Conservation (phyloP, 1,140 invertebrate genomes). For the Ips nitidus region DNA sequence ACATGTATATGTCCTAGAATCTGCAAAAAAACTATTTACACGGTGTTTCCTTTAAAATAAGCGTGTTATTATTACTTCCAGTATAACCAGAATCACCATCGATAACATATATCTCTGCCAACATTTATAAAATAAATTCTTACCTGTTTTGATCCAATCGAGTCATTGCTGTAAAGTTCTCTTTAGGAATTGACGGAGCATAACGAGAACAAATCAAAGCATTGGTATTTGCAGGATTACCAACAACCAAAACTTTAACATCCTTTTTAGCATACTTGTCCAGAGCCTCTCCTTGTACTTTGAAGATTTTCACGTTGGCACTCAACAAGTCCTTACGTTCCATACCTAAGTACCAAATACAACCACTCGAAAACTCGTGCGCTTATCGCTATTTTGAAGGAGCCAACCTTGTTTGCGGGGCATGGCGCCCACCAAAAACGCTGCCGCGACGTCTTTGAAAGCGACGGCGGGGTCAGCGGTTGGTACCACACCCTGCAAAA, state of each 20-base stretch:
- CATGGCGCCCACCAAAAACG: slow-evolving; percentile 99
- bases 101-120: too few relatives aligned
- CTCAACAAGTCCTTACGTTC: slow-evolving; percentile 94
- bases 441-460: slow-evolving; percentile 95
- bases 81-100: too few relatives aligned
- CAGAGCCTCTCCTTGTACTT: slow-evolving; percentile 90
- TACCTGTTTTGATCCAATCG: slow-evolving; percentile 91
- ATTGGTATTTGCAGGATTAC: slow-evolving; percentile 99
- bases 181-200: slow-evolving; percentile 94
- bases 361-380: background rate
- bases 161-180: slow-evolving; percentile 98
- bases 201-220: slow-evolving; percentile 95
- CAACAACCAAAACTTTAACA: slow-evolving; percentile 96
- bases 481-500: slow-evolving; percentile 80
- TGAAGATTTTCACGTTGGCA: slow-evolving; percentile 99
- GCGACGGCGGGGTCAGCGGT: slow-evolving; percentile 86
- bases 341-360: slow-evolving; percentile 67
- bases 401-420: slow-evolving; percentile 88
- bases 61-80: too few relatives aligned
- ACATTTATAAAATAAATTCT: too few relatives aligned
- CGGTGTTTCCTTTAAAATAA: too few relatives aligned
- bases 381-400: background rate
- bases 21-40: too few relatives aligned
- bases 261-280: slow-evolving; percentile 92
- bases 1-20: too few relatives aligned